Conservation (phyloP, 2,888 invertebrate genomes). For the Andrena bicolor region DNA sequence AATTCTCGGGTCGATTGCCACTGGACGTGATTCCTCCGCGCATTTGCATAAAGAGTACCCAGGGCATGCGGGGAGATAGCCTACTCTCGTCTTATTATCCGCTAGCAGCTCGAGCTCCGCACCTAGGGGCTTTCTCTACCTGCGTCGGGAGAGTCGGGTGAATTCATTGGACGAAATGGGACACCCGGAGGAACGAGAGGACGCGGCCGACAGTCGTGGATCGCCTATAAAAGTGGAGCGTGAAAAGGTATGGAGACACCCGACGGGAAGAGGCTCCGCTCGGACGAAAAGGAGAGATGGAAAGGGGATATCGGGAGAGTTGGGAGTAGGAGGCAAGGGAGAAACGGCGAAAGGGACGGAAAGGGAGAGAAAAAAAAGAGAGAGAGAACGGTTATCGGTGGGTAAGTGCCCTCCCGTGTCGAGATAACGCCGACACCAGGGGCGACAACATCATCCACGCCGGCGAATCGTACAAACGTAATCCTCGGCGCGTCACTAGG, state of each 20-base stretch:
- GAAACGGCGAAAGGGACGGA: slow-evolving; percentile 31
- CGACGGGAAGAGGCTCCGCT: not conserved
- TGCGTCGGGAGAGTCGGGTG: not conserved
- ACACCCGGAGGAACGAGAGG: not conserved
- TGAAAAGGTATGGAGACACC: not conserved
- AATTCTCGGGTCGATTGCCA: slow-evolving; percentile 66
- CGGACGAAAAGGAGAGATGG: not conserved
- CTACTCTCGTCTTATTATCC: slow-evolving; percentile 57
- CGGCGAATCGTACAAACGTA: slow-evolving; percentile 82
- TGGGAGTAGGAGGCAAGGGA: not conserved
- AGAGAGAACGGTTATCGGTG: slow-evolving; percentile 78
- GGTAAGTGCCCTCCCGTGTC: slow-evolving; percentile 84
- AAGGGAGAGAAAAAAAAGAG: slow-evolving; percentile 54
- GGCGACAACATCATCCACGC: slow-evolving; percentile 83
- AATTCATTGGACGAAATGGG: too few species aligned
- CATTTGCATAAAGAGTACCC: slow-evolving; percentile 74
- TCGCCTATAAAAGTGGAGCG: not conserved
- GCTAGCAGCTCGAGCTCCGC: slow-evolving; percentile 33
- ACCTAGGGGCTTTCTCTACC: slow-evolving; percentile 21
- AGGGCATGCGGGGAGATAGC: slow-evolving; percentile 55
- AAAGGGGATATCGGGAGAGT: not conserved
- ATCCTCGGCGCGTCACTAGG: slow-evolving; percentile 80
- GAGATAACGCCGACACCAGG: slow-evolving; percentile 84
- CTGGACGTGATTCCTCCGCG: slow-evolving; percentile 60
- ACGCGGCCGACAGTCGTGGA: not conserved